A percentile compares a stretch with the other conserved stretches of the same genome.
Conservation (phyloP, 2,797 vertebrate genomes). For the Simalia tracyae region DNA sequence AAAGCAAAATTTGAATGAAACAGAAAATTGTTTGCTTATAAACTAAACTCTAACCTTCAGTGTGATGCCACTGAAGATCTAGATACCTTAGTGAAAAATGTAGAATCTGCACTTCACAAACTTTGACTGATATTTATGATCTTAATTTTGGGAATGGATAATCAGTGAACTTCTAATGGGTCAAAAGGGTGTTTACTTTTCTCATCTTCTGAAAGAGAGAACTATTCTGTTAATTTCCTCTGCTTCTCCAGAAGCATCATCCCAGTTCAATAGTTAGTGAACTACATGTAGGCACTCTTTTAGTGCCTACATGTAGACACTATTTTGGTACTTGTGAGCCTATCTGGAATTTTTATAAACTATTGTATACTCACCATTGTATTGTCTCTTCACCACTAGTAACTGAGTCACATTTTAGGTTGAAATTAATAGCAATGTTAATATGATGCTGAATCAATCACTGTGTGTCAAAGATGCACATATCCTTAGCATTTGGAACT, state of each 20-base stretch:
- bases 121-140: not conserved
- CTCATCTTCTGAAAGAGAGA: not conserved
- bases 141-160: not conserved
- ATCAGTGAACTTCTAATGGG: not conserved
- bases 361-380: not conserved
- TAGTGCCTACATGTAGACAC: not conserved
- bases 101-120: not conserved
- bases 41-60: not conserved
- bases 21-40: not conserved
- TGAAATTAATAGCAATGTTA: not conserved
- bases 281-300: not conserved
- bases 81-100: not conserved
- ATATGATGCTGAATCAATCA: not conserved
- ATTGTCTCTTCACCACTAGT: not conserved
- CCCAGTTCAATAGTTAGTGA: not conserved
- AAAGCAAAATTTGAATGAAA: not conserved
- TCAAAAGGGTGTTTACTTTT: not conserved
- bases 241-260: not conserved
- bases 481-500: not conserved
- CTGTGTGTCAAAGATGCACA: not conserved
- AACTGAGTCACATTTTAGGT: not conserved
- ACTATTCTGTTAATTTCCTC: not conserved
- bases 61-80: not conserved
- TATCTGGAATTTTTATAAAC: not conserved
- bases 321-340: not conserved